Base-by-base conservation (phyloP, 2,113 vertebrate species). In the Ptyas mucosa region DNA sequence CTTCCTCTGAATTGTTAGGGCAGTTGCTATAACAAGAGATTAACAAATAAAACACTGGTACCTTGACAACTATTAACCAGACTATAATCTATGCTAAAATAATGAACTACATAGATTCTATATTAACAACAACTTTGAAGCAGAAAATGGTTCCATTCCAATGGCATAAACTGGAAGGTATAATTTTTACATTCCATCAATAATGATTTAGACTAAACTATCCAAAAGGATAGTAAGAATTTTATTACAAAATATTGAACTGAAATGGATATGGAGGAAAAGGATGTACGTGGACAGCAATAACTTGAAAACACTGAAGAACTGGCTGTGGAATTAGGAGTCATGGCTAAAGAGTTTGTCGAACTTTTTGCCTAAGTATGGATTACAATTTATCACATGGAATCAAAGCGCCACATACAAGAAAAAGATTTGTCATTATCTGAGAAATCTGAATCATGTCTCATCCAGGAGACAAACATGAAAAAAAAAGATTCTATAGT, bases 1-100 rank as follows among this genome's bases (percentile, higher is more conserved):
- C 26, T 53, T 1, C 57, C 29, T 75, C 26, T 39, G 34, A 90
- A 89, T 5, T 91, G 6, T 43, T 89, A 95, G 64, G 91, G 51
- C 85, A 34, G 90, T 81, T 88, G 88, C 61, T 92, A 89, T 88
- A 92, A 85, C 90, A 87, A 86, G 92, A 87, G 88, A 93, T 90
- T 93, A 93, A 85, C 85, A 86, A 43, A 90, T 85, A 91, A 57
- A 88, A 87, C 52, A 75, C 29, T 64, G 18, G 92, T 92, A 92
- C 90, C 95, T 94, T 92, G 94, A 94, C 92, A 96, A 95, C 90
- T 23, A n/a, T 87, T 29, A 94, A 55, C 21, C 93, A 55, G 0
- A 58, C 57, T 57, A 64, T 9, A 61, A 81, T 81, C 93, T 18
- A 43, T 46, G 85, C 86, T 90, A 93, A 94, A 94, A 43, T 2